A percentile compares a stretch with the other conserved stretches of the same genome.
These are phyloP conservation scores for Zeugodacus cucurbitae DNA, from an alignment of 1,140 invertebrate genomes.

Conservation along the genomic window DNA sequence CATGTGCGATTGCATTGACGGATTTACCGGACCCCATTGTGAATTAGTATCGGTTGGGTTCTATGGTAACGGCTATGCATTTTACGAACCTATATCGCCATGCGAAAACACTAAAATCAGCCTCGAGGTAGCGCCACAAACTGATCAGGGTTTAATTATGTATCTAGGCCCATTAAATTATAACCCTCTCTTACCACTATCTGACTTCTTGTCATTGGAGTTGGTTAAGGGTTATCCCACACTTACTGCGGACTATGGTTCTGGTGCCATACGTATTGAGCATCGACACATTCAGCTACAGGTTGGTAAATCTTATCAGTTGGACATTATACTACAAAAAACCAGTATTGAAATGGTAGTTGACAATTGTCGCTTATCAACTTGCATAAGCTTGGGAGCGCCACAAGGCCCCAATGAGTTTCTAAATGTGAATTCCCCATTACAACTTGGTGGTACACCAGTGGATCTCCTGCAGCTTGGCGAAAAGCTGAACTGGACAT, in stretches of 20 bases:
- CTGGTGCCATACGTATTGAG: constrained; percentile 79
- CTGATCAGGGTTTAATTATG: constrained; percentile 84
- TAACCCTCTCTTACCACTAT: constrained; percentile 71
- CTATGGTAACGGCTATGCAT: constrained; percentile 85
- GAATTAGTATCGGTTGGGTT: constrained; percentile 90
- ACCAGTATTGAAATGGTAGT: constrained; percentile 80
- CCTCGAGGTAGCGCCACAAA: constrained; percentile 80
- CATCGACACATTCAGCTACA: constrained; percentile 79
- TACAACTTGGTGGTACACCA: constrained; percentile 86
- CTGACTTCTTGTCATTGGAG: constrained; percentile 93
- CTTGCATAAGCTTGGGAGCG: constrained; percentile 76
- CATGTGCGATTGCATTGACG: constrained; percentile 75
- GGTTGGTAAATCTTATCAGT: constrained; percentile 82
- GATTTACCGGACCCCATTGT: constrained; percentile 88
- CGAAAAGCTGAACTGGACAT: constrained; percentile 72
- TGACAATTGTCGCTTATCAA: constrained; percentile 78
- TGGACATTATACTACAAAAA: constrained; percentile 82
- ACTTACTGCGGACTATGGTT: constrained; percentile 90
- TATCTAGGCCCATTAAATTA: constrained; percentile 88
- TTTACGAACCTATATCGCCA: constrained; percentile 84
- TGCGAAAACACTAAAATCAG: constrained; percentile 82
- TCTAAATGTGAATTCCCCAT: constrained; percentile 87
- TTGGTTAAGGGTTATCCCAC: constrained; percentile 85
- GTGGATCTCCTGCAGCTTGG: constrained; percentile 72
- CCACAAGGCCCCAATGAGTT: constrained; percentile 79